These are phyloP conservation scores for Coendou prehensilis DNA, from an alignment of 2,797 vertebrate species.

Conservation along the genomic window DNA sequence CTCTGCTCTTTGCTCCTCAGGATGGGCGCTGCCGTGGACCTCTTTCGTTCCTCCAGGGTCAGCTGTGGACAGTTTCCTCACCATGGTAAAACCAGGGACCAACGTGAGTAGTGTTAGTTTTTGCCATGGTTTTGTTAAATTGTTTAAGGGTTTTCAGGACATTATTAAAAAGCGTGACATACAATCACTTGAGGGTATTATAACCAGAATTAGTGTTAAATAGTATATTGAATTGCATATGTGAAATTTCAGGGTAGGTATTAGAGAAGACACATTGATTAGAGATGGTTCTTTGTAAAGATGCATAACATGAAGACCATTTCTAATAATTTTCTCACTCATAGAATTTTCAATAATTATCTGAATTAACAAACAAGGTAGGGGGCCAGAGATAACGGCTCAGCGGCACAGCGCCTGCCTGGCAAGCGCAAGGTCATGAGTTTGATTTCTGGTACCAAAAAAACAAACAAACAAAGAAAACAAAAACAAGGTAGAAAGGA, in stretches of 20 bases:
- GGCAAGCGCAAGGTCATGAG: too few relatives aligned
- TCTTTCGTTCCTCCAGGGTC: not conserved
- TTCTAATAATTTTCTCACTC: not conserved
- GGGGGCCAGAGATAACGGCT: too few relatives aligned
- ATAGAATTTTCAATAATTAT: not conserved
- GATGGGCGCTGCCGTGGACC: accelerated
- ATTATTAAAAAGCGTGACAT: not conserved
- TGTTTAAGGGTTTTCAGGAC: not conserved
- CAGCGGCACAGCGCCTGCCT: too few relatives aligned
- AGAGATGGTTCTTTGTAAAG: not conserved
- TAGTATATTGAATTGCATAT: not conserved
- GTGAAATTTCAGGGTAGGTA: not conserved
- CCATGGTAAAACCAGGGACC: not conserved
- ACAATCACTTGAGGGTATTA: too few relatives aligned
- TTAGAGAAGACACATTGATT: not conserved
- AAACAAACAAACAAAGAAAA: too few relatives aligned
- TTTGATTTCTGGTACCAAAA: too few relatives aligned
- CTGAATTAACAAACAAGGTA: not conserved
- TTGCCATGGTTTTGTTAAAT: not conserved
- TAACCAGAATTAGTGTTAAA: too few relatives aligned
- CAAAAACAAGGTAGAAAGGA: not conserved
- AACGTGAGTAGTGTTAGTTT: not conserved
- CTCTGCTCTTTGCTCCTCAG: not conserved
- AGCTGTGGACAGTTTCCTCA: not conserved
- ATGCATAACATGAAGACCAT: not conserved